Evolutionary conservation across 1,140 invertebrate genomes (phyloP).

Genomic region (Ruditapes philippinarum): DNA sequence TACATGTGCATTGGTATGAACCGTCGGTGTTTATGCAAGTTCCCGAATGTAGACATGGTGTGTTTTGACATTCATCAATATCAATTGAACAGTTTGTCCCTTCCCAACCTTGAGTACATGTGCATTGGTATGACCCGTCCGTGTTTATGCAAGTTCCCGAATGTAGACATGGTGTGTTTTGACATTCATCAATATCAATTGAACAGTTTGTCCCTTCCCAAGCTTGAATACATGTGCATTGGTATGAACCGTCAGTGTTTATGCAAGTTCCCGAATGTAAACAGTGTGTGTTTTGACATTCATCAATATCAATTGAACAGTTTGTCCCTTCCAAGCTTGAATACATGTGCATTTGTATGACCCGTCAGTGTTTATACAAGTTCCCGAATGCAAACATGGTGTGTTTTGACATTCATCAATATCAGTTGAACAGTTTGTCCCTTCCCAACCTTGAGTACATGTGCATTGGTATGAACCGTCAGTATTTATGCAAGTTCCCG

Average conservation of each 20-base stretch:
- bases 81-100: no score
- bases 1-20: constrained; percentile 56
- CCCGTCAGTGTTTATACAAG: constrained; percentile 93
- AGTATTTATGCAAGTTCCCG: constrained; percentile 55
- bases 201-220: neutral
- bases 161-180: neutral
- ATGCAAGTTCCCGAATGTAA: neutral
- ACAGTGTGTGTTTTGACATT: neutral
- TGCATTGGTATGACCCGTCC: neutral
- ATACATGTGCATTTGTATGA: constrained; percentile 86
- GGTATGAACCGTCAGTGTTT: neutral
- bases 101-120: neutral
- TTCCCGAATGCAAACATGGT: constrained; percentile 95
- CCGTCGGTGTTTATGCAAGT: constrained; percentile 60
- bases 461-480: neutral
- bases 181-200: neutral
- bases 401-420: constrained; percentile 89
- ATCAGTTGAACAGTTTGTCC: neutral
- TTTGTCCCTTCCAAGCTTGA: constrained; percentile 93
- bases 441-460: neutral
- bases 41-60: neutral
- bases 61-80: no score
- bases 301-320: neutral
- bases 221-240: neutral
- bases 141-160: no score